phyloP scores from a whole-genome alignment of 1,140 invertebrate species.

The Gryllus bimaculatus region DNA sequence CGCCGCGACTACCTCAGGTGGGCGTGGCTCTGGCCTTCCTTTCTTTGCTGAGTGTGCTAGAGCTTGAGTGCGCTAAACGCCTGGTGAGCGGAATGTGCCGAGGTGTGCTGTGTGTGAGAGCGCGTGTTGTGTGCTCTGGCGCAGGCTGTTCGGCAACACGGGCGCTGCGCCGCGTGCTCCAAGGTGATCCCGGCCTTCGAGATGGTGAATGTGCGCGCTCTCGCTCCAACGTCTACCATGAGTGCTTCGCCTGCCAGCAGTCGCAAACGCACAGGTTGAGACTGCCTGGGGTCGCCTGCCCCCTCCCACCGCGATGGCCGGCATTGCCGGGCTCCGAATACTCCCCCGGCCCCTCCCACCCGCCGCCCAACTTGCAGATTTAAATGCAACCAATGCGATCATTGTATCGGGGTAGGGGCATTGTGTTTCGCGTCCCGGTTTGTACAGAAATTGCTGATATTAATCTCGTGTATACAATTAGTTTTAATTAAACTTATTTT shows the following conservation, averaged over 20 bases:
- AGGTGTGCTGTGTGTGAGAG: neutral
- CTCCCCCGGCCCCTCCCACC: no score
- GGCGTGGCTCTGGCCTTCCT: conserved; percentile 13
- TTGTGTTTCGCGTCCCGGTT: neutral
- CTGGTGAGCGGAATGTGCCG: no score
- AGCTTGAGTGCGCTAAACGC: neutral
- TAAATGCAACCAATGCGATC: neutral
- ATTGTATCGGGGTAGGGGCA: neutral
- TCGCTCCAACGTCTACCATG: conserved; percentile 90
- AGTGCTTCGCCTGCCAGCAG: conserved; percentile 93
- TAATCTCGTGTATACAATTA: conserved; percentile 2
- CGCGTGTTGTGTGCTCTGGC: neutral
- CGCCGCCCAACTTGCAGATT: neutral
- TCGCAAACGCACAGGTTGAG: conserved; percentile 92
- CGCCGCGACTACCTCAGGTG: conserved; percentile 86
- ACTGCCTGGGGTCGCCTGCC: neutral
- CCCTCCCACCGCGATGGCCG: no score
- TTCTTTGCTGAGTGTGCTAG: neutral
- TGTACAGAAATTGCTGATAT: neutral
- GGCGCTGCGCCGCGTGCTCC: conserved; percentile 84
- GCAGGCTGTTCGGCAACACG: conserved; percentile 79
- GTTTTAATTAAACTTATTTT: conserved; percentile 6
- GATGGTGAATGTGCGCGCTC: conserved; percentile 94
- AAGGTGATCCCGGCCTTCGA: conserved; percentile 94
- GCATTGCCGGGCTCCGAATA: neutral